Percentiles rank a stretch among this genome's conserved stretches.
These are phyloP conservation scores for Branchinecta lynchi DNA, from an alignment of 1,140 invertebrate genomes.

Conservation along the genomic window DNA sequence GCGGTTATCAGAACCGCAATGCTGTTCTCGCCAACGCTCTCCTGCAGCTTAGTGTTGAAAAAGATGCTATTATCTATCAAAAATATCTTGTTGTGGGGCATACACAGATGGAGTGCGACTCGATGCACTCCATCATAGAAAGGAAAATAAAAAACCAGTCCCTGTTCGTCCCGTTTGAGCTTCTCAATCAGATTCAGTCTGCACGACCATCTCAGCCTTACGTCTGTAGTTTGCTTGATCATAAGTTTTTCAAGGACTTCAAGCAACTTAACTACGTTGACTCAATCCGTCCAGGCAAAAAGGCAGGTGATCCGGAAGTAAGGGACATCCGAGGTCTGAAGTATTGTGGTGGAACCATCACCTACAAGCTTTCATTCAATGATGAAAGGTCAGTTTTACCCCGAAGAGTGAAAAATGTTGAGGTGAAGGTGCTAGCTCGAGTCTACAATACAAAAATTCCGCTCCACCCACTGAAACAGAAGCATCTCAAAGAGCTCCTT, in stretches of 20 bases:
- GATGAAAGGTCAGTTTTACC: too few relatives aligned
- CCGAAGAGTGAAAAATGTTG: too few relatives aligned
- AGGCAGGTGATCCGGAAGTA: background rate
- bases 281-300: background rate
- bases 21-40: background rate
- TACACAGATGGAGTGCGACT: background rate
- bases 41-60: background rate
- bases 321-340: background rate
- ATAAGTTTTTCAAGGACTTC: background rate
- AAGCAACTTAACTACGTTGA: background rate
- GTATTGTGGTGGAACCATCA: background rate
- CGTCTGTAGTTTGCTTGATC: background rate
- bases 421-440: too few relatives aligned
- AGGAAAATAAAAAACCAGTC: background rate
- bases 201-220: background rate
- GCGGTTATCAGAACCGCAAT: background rate
- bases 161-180: slow-evolving; percentile 9
- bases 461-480: too few relatives aligned
- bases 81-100: slow-evolving; percentile 3
- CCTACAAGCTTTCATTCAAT: too few relatives aligned
- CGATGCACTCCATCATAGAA: background rate
- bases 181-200: background rate
- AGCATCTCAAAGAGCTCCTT: too few relatives aligned
- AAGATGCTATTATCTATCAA: slow-evolving; percentile 3
- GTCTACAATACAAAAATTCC: too few relatives aligned